Base-by-base conservation (phyloP, 2,888 invertebrate genomes). In the Lycophotia porphyrea region DNA sequence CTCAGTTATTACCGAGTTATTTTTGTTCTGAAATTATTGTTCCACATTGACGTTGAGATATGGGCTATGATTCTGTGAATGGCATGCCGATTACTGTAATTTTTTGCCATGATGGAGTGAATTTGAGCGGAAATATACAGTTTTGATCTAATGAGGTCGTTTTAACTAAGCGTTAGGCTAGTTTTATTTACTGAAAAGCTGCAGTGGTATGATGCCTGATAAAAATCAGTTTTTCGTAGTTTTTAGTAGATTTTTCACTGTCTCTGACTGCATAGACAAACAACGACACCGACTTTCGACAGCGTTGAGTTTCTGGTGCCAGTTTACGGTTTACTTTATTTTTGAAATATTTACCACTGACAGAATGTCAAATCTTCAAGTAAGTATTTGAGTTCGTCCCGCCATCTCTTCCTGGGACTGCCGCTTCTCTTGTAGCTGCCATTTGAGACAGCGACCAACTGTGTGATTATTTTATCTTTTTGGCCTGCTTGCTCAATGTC, bases 21-120 rank as follows among this genome's bases (percentile, higher is more conserved):
- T 83, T 83, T 63, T 8, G 63, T 63, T 65, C 86, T 65, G 64
- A 68, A 83, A 84, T 84, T 31, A 84, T 58, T 60, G 71, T 79
- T 84, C 61, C 65, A 74, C 79, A 61, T 76, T 82, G 71, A 64
- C 63, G 72, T 71, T 31, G 80, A 65, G 71, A 63, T 78, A 66
- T 66, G 55, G 55, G 63, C 49, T 63, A 47, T 69, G 60, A 69
- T 65, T 75, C 55, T 71, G 42, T 82, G 82, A 69, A 76, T 85
- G 66, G 49, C 47, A 36, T 42, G 34, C 7, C 61, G 68, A 83
- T 86, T 74, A 52, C 84, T 61, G 87, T 71, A 60, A 64, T 82
- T 69, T 83, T 85, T 82, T 68, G 64, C 34, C 49, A 76, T 63
- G 61, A 72, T 76, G 52, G 9, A 47, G 52, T 52, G 24, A 11